These are phyloP conservation scores for Cybosia mesomella DNA, from an alignment of 2,888 invertebrate genomes.

Conservation along the genomic window DNA sequence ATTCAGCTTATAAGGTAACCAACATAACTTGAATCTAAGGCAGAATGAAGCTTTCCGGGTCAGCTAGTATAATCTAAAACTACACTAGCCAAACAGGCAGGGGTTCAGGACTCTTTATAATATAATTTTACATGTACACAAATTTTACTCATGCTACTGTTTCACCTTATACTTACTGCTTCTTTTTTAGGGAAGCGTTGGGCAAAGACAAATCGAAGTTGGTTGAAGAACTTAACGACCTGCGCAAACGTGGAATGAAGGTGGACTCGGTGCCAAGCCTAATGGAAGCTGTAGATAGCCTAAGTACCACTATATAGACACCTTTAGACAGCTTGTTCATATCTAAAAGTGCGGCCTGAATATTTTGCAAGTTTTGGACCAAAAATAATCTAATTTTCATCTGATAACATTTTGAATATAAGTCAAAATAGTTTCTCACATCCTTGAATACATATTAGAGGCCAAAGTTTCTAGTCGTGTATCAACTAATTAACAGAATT, in stretches of 20 bases:
- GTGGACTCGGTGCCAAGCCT: conserved; percentile 87
- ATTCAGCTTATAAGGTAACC: too few species aligned
- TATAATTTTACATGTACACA: background rate
- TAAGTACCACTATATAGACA: conserved; percentile 70
- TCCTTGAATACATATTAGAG: background rate
- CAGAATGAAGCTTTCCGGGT: too few species aligned
- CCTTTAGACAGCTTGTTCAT: background rate
- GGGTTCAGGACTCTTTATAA: background rate
- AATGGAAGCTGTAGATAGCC: conserved; percentile 88
- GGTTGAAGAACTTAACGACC: conserved; percentile 87
- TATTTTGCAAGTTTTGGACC: conserved; percentile 21
- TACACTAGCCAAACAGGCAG: background rate
- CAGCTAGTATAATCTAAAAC: too few species aligned
- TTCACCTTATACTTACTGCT: background rate
- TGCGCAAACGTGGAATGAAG: conserved; percentile 89
- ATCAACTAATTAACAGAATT: conserved; percentile 1
- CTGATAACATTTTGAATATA: background rate
- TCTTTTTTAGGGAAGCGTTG: conserved; percentile 86
- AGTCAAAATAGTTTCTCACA: background rate
- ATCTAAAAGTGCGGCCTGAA: background rate
- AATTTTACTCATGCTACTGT: background rate
- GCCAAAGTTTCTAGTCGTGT: conserved; percentile 1
- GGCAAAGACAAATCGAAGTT: conserved; percentile 88
- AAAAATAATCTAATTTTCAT: conserved; percentile 15
- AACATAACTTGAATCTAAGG: too few species aligned